Percentiles rank a stretch among this genome's conserved stretches.
Evolutionary conservation across 1,140 invertebrate species (phyloP).

Genomic region (Megalopta genalis): DNA sequence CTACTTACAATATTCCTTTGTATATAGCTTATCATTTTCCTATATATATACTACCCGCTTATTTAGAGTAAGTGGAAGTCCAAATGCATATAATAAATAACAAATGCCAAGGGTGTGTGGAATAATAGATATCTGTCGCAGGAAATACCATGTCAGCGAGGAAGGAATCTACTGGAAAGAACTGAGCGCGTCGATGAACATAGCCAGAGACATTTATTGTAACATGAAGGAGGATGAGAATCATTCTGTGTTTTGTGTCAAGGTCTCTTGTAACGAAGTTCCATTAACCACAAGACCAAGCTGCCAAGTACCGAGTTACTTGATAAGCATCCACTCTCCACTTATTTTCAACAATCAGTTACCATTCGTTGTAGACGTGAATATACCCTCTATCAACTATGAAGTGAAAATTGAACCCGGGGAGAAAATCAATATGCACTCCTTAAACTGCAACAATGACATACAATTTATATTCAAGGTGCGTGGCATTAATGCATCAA

Average conservation of each 20-base stretch:
- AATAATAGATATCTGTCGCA: constrained; percentile 64
- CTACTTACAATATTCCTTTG: constrained; percentile 88
- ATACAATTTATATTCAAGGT: constrained; percentile 84
- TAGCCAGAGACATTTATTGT: constrained; percentile 83
- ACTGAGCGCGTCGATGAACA: constrained; percentile 83
- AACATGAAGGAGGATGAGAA: constrained; percentile 82
- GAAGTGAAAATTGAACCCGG: constrained; percentile 86
- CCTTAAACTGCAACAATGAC: constrained; percentile 82
- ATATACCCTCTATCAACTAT: constrained; percentile 79
- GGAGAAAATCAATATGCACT: constrained; percentile 85
- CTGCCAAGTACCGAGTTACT: constrained; percentile 85
- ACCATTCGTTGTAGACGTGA: constrained; percentile 85
- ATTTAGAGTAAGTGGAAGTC: constrained; percentile 83
- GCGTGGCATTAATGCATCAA: background rate
- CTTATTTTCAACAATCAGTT: constrained; percentile 88
- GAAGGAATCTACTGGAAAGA: constrained; percentile 91
- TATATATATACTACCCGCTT: constrained; percentile 87
- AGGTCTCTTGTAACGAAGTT: constrained; percentile 79
- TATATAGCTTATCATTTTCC: constrained; percentile 90
- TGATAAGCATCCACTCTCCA: constrained; percentile 86
- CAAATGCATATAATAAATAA: background rate
- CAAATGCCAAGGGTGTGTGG: background rate
- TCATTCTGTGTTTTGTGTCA: constrained; percentile 83
- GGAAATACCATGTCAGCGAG: constrained; percentile 85
- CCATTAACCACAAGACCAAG: constrained; percentile 70